Base-by-base conservation (phyloP, 2,888 invertebrate genomes). In the Andrena fulva region DNA sequence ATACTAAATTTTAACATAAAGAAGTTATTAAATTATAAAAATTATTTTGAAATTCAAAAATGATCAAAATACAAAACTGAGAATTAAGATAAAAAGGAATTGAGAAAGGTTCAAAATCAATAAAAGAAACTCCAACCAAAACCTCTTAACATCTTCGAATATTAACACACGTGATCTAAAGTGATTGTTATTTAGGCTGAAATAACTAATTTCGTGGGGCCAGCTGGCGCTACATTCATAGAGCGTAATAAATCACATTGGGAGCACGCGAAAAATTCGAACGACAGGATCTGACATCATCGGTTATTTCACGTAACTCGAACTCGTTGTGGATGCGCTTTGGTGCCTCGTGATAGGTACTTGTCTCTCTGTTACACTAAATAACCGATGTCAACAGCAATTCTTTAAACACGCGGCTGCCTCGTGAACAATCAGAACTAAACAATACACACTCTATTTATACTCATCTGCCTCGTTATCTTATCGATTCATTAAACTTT, bases 321-420 rank as follows among this genome's bases (percentile, higher is more conserved):
- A 33, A 74, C 54, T 50, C n/a, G 27, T 31, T 69, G 20, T 35
- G 66, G 56, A 48, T 62, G 33, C 67, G 66, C 48, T 71, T 77
- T 70, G 35, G 59, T 75, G 20, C 63, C 80, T 63, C 69, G 74
- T 75, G 82, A 79, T 42, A 42, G 42, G 1, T 75, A 67, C 56
- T 76, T 52, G 59, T 62, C 52, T 78, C 88, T 35, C 60, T 64
- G 72, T 67, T 80, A 70, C 68, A 50, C 5, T 50, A 42, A 33
- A 24, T 79, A 85, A 86, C 73, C 66, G 78, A 64, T 63, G 69
- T 70, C 73, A 85, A 84, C 71, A 59, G 33, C 74, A 42, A 68
- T 66, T 72, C 64, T 12, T 20, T 54, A 7, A 29, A 63, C 87
- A 83, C 83, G 85, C 62, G 83, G 50, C n/a, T 12, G 64, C 62